Evolutionary conservation across 2,888 invertebrate genomes (phyloP), one percentile per base, ranked within the genome.

Genomic region (Zeuzera pyrina): DNA sequence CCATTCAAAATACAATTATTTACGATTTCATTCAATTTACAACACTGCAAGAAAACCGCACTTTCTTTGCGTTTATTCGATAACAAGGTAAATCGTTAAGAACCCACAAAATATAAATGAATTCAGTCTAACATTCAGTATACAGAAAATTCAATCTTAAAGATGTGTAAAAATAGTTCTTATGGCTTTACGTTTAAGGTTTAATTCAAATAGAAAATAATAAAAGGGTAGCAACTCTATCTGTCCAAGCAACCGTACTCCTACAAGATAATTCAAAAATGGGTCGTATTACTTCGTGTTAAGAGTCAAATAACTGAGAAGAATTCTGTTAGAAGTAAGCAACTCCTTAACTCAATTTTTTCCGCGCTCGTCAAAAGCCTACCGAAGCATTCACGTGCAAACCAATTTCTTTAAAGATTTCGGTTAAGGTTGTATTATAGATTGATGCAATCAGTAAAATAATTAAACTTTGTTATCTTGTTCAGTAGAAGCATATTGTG

Each of bases 301-400:
- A 22, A 22, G 22, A n/a, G 11, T 25, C 31, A 25, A 31, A 11
- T 22, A 10, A 2, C 1, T 22, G 11, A 11, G 5, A 22, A 6
- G 13, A 25, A 8, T 12, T 25, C 5, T 8, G 23, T 23, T n/a
- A 10, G n/a, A n/a, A n/a, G 39, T 40, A 39, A 47, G 45, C 43
- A 52, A 57, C 54, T 62, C 70, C 67, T 72, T 72, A 71, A 69
- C 55, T 54, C 64, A 61, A 73, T 74, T 66, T 63, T 57, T 49
- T 49, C 49, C 49, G 56, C 49, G 44, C 60, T 59, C 60, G 57
- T 74, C 76, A 72, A 52, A 34, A 39, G 45, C 34, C 52, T 48
- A 54, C 38, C 45, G 56, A 38, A 48, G 69, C 72, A 61, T 68
- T 74, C 72, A 74, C 36, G 57, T 52, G 60, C 51, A 52, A 60